phyloP scores from a whole-genome alignment of 2,113 vertebrate species.

The Heptranchias perlo region DNA sequence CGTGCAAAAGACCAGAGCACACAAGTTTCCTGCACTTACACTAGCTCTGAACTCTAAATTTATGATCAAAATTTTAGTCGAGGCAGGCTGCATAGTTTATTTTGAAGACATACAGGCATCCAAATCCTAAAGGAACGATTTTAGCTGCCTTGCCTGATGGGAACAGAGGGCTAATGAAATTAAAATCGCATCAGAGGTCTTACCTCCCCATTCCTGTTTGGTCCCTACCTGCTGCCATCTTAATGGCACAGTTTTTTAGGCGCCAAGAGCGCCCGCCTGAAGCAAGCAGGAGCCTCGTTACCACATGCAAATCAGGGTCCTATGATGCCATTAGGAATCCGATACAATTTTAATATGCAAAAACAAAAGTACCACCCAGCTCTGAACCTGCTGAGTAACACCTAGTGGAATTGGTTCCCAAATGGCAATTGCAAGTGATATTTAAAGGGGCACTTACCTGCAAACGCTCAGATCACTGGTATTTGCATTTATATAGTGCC shows the following conservation, averaged over 20 bases:
- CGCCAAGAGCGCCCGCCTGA: not conserved
- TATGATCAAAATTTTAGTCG: too few species aligned
- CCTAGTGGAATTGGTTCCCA: not conserved
- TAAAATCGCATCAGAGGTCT: not conserved
- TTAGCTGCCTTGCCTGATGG: not conserved
- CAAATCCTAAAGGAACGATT: not conserved
- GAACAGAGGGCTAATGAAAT: not conserved
- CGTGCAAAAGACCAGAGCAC: not conserved
- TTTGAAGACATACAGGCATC: not conserved
- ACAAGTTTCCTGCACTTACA: not conserved
- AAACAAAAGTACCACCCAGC: not conserved
- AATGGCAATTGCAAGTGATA: too few species aligned
- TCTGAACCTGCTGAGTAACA: not conserved
- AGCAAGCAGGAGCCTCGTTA: not conserved
- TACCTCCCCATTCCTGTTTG: not conserved
- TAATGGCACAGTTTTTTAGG: not conserved
- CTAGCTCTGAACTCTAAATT: not conserved
- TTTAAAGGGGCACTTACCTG: too few species aligned
- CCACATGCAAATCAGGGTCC: not conserved
- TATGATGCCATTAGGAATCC: not conserved
- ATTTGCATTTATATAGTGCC: too few species aligned
- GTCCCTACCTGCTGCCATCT: not conserved
- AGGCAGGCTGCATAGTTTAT: too few species aligned
- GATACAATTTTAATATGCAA: not conserved
- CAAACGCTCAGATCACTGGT: too few species aligned